Evolutionary conservation across 2,888 invertebrate genomes (phyloP).

Genomic region (Iphiclides podalirius): DNA sequence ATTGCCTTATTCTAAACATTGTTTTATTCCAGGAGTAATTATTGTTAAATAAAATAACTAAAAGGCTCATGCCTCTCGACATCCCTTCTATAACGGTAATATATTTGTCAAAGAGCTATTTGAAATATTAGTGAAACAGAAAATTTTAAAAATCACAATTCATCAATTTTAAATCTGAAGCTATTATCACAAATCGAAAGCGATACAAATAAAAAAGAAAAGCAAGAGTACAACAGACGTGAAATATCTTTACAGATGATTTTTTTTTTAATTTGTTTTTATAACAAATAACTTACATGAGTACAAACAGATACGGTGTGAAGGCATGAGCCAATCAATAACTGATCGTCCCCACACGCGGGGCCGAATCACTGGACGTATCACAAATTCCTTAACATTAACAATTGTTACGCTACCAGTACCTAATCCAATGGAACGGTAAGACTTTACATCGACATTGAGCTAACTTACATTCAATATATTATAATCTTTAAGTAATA

Average conservation of each 20-base stretch:
- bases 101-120: too few species aligned
- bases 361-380: conserved; percentile 69
- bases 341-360: conserved; percentile 27
- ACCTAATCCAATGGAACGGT: conserved; percentile 78
- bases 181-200: background rate
- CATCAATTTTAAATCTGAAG: too few species aligned
- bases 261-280: too few species aligned
- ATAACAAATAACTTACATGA: too few species aligned
- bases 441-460: conserved; percentile 73
- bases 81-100: background rate
- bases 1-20: conserved; percentile 70
- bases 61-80: conserved; percentile 33
- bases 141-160: too few species aligned
- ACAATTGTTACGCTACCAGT: conserved; percentile 61
- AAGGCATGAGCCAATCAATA: conserved; percentile 33
- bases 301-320: background rate
- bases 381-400: conserved; percentile 73
- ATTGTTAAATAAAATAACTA: conserved; percentile 29
- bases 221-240: background rate
- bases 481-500: conserved; percentile 75
- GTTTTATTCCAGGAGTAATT: conserved; percentile 64
- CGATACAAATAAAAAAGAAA: background rate
- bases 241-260: too few species aligned
- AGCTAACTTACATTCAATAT: conserved; percentile 77
- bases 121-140: too few species aligned